Evolutionary conservation across 53 echinoderm and acorn worm species (phyloP), one percentile per base, ranked within the genome.

Genomic region (Paracentrotus lividus): DNA sequence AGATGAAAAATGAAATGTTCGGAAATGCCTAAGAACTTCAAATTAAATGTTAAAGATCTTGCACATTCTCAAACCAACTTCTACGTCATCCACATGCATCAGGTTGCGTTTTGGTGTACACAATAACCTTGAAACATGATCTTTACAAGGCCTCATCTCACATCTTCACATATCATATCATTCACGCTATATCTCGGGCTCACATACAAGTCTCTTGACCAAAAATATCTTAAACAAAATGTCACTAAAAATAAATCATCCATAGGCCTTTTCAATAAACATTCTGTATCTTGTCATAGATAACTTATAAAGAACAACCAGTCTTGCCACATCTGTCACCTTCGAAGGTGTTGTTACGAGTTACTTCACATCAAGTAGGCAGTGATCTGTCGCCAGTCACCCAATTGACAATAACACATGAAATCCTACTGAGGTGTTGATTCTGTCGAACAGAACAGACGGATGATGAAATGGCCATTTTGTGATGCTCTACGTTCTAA

Each of bases 281-380:
- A 0, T 14, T 67, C 13, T 33, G 67, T 33, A 67, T 29, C 67
- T 72, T 21, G n/a, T 72, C 21, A 38, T 32, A 36, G 40, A 72
- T 72, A 16, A 40, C 72, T 72, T 18, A 40, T 72, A 38, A 72
- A 72, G 38, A 72, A 72, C 72, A 20, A 72, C 72, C 72, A 40
- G 40, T 69, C 69, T 16, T 69, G 14, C 69, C 38, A 13, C 29
- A 13, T 38, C 21, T 72, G 20, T 38, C 40, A 40, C 18, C 72
- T 3, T 16, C 72, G 36, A 18, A 40, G 40, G 18, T 72, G 5
- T 40, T 1, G 40, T 15, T 38, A 8, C 1, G 40, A 38, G 38
- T 34, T 36, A 72, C 38, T 72, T 26, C 72, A 38, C 20, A 72
- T 72, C 72, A 14, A 14, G 72, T 38, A 36, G 72, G 72, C 72